Percentiles rank a stretch among this genome's conserved stretches.
These are phyloP conservation scores for Rhinichthys klamathensis DNA, from an alignment of 2,113 vertebrate genomes.

Conservation along the genomic window DNA sequence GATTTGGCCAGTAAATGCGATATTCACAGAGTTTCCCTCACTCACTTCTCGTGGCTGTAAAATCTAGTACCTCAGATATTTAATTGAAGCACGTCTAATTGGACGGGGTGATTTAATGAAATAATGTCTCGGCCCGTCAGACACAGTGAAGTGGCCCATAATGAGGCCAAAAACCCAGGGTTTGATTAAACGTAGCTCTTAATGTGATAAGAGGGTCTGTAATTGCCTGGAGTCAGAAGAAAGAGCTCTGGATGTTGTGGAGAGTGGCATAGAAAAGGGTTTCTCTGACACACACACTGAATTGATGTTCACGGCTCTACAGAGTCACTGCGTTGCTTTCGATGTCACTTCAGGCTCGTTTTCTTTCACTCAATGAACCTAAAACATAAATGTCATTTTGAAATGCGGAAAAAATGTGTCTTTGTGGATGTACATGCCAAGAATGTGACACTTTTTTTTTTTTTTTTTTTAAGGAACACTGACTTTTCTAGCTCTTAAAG, in stretches of 20 bases:
- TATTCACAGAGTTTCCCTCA: background rate
- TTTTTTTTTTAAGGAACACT: no score
- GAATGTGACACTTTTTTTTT: background rate
- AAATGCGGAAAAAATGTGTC: background rate
- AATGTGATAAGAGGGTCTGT: constrained; percentile 3
- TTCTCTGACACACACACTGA: background rate
- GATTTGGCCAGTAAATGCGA: background rate
- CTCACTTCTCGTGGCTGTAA: background rate
- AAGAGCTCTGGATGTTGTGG: background rate
- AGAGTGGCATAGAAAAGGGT: background rate
- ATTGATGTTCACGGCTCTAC: background rate
- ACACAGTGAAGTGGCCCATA: constrained; percentile 20
- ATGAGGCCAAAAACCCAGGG: constrained; percentile 2
- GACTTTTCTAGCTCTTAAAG: no score
- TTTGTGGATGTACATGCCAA: background rate
- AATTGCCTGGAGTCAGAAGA: constrained; percentile 10
- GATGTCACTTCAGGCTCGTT: background rate
- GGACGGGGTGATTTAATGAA: constrained; percentile 7
- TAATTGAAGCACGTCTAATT: constrained; percentile 37
- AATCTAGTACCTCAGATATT: background rate
- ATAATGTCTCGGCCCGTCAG: constrained; percentile 3
- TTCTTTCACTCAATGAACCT: background rate
- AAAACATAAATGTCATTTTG: background rate
- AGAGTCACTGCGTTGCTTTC: no score
- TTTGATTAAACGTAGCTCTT: constrained; percentile 18